phyloP scores from a whole-genome alignment of 2,888 invertebrate species.

The Nephrotoma appendiculata region DNA sequence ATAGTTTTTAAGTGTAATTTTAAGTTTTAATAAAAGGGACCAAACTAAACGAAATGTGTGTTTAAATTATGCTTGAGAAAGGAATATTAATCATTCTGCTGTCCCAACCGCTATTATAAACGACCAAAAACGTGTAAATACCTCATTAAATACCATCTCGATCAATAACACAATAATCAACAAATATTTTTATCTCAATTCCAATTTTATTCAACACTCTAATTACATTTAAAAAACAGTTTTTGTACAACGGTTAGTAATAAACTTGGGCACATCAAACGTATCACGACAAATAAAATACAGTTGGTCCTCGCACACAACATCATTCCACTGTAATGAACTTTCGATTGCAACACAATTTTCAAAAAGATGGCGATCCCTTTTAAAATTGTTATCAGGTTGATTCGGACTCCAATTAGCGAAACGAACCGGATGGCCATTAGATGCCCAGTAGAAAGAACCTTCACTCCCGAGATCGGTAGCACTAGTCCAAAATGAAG shows the following conservation, averaged over 20 bases:
- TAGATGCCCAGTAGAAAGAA: not conserved
- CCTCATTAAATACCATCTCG: too few species aligned
- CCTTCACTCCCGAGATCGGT: not conserved
- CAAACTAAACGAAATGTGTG: not conserved
- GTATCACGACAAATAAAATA: not conserved
- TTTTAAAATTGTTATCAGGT: not conserved
- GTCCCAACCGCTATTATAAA: too few species aligned
- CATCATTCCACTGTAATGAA: not conserved
- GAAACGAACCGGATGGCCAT: not conserved
- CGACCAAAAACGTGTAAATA: too few species aligned
- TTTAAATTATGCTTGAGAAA: too few species aligned
- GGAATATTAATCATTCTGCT: too few species aligned
- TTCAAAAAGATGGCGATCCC: not conserved
- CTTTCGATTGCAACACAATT: not conserved
- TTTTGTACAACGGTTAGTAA: not conserved
- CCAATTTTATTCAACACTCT: not conserved
- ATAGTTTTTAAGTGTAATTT: not conserved
- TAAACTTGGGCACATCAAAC: not conserved
- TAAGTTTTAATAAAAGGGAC: not conserved
- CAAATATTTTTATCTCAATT: too few species aligned
- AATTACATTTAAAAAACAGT: not conserved
- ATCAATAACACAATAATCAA: too few species aligned
- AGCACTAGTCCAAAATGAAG: not conserved
- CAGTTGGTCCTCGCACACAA: not conserved
- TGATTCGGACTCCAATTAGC: not conserved